Conservation (phyloP, 2,113 vertebrate species). For the Otocyon megalotis region DNA sequence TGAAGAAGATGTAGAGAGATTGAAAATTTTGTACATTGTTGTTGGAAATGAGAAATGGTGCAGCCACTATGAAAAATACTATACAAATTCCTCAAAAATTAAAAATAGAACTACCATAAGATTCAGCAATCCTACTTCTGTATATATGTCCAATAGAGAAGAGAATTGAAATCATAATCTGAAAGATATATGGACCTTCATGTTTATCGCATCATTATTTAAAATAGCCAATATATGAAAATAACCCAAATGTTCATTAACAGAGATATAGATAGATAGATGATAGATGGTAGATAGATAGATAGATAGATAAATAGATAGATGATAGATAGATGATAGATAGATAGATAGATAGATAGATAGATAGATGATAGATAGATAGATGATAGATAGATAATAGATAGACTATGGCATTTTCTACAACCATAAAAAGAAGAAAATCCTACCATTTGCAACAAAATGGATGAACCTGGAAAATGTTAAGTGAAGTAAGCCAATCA, state of each 20-base stretch:
- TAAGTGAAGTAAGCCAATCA: neutral
- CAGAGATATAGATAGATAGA: neutral
- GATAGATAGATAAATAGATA: neutral
- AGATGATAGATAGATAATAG: no score
- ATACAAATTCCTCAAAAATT: neutral
- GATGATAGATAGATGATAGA: no score
- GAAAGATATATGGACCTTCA: neutral
- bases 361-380: no score
- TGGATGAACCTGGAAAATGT: neutral
- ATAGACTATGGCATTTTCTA: neutral
- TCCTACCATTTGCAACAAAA: neutral
- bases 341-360: neutral
- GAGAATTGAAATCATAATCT: neutral
- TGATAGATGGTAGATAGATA: neutral
- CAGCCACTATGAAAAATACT: neutral
- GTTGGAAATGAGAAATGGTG: neutral
- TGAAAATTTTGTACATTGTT: neutral
- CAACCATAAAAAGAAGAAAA: neutral
- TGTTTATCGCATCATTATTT: neutral
- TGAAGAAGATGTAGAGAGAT: neutral
- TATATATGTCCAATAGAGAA: neutral
- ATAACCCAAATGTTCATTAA: neutral
- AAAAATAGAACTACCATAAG: neutral
- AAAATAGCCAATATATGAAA: neutral
- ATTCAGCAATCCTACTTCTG: neutral